Evolutionary conservation across 2,113 vertebrate genomes (phyloP).

Genomic region (Tetrao urogallus): DNA sequence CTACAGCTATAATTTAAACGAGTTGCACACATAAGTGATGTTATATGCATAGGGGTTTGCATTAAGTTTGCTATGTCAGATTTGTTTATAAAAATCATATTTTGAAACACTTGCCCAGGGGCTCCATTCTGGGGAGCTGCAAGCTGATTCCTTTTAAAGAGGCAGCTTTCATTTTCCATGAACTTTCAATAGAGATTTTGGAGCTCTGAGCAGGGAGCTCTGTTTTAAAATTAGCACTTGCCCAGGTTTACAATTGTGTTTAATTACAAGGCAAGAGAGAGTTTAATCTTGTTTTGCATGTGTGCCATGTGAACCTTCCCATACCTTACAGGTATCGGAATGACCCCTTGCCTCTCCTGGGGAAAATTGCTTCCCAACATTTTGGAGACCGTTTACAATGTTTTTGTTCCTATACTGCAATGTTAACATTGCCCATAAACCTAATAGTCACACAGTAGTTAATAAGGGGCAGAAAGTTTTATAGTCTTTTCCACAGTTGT

Average conservation of each 20-base stretch:
- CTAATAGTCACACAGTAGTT: conserved; percentile 60
- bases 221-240: conserved; percentile 59
- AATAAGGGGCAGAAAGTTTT: conserved; percentile 77
- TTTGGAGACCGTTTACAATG: conserved; percentile 61
- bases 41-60: conserved; percentile 73
- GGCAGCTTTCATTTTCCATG: conserved; percentile 63
- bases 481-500: conserved; percentile 64
- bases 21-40: conserved; percentile 69
- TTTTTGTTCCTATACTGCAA: conserved; percentile 65
- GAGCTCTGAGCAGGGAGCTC: conserved; percentile 37
- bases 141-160: conserved; percentile 76
- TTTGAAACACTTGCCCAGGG: conserved; percentile 75
- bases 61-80: conserved; percentile 77
- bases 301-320: conserved; percentile 42
- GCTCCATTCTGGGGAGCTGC: conserved; percentile 70
- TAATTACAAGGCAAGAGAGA: conserved; percentile 72
- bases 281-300: conserved; percentile 53
- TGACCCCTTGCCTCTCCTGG: conserved; percentile 21
- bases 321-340: neutral
- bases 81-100: conserved; percentile 82
- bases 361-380: conserved; percentile 58
- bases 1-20: conserved; percentile 71
- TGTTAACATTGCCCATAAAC: conserved; percentile 70
- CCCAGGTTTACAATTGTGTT: conserved; percentile 66
- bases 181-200: conserved; percentile 46